Evolutionary conservation across 2,113 vertebrate species (phyloP).

Genomic region (Ceyx melanurus): DNA sequence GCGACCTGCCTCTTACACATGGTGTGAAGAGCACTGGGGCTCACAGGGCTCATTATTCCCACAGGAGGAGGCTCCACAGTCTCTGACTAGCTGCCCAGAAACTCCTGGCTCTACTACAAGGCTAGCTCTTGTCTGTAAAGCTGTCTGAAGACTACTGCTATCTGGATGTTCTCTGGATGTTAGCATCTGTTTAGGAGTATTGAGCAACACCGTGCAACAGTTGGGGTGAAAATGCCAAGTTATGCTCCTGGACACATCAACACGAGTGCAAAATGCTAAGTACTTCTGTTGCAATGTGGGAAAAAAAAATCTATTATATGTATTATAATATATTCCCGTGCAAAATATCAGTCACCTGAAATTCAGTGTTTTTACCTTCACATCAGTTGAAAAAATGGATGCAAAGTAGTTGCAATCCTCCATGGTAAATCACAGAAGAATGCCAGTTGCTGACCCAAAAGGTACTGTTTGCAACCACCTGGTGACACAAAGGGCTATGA

Average conservation of each 20-base stretch:
- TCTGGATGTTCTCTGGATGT: slow-evolving; percentile 7
- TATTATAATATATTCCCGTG: background rate
- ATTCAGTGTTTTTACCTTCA: background rate
- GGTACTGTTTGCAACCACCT: background rate
- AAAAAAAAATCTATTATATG: too few species aligned
- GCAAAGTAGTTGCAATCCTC: background rate
- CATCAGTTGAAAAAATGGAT: background rate
- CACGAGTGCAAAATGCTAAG: slow-evolving; percentile 17
- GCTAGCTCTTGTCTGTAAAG: slow-evolving; percentile 38
- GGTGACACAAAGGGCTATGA: background rate
- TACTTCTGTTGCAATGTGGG: background rate
- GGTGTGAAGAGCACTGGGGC: slow-evolving; percentile 33
- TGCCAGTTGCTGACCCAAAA: background rate
- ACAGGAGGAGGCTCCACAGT: background rate
- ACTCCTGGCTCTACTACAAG: slow-evolving; percentile 47
- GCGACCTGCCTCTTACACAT: slow-evolving; percentile 34
- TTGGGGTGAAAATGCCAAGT: slow-evolving; percentile 52
- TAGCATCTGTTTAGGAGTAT: slow-evolving; percentile 53
- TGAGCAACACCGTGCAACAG: slow-evolving; percentile 48
- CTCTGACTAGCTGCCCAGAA: slow-evolving; percentile 37
- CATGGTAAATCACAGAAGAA: background rate
- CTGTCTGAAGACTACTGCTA: slow-evolving; percentile 67
- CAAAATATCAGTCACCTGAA: background rate
- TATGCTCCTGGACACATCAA: slow-evolving; percentile 12
- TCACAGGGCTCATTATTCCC: slow-evolving; percentile 24